A percentile compares a stretch with the other conserved stretches of the same genome.
Conservation (phyloP, 2,888 invertebrate species). For the Scrobipalpa costella region DNA sequence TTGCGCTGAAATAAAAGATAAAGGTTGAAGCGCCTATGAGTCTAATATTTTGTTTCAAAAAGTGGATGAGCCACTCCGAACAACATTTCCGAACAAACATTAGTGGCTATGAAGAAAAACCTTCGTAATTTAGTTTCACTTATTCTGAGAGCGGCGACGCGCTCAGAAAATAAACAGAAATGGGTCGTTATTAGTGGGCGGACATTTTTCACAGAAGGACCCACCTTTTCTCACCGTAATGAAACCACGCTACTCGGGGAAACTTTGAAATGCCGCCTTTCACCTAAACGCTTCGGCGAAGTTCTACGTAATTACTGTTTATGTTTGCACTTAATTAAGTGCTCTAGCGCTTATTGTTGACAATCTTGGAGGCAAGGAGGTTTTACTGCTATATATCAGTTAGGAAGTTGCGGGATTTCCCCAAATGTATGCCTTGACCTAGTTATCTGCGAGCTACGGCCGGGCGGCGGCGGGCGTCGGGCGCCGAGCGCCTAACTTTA, state of each 20-base stretch:
- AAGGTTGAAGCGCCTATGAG: neutral
- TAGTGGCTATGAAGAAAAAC: constrained; percentile 24
- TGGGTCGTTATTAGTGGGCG: constrained; percentile 38
- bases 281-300: constrained; percentile 13
- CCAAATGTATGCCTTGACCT: constrained; percentile 25
- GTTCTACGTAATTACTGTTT: constrained; percentile 24
- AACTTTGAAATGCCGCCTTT: constrained; percentile 20
- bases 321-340: constrained; percentile 24
- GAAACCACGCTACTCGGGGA: constrained; percentile 23
- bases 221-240: constrained; percentile 25
- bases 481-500: constrained; percentile 19
- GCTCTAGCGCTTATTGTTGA: constrained; percentile 22
- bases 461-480: neutral
- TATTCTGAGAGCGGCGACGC: constrained; percentile 36
- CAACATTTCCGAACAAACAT: constrained; percentile 26
- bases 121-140: constrained; percentile 46
- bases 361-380: constrained; percentile 1
- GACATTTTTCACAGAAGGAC: constrained; percentile 27
- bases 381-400: constrained; percentile 22
- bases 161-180: constrained; percentile 44
- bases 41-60: neutral
- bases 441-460: constrained; percentile 22
- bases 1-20: neutral
- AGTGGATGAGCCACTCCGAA: constrained; percentile 13
- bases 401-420: constrained; percentile 13